Evolutionary conservation across 1,140 invertebrate species (phyloP), one percentile per base, ranked within the genome.

Genomic region (Hyphantria cunea): DNA sequence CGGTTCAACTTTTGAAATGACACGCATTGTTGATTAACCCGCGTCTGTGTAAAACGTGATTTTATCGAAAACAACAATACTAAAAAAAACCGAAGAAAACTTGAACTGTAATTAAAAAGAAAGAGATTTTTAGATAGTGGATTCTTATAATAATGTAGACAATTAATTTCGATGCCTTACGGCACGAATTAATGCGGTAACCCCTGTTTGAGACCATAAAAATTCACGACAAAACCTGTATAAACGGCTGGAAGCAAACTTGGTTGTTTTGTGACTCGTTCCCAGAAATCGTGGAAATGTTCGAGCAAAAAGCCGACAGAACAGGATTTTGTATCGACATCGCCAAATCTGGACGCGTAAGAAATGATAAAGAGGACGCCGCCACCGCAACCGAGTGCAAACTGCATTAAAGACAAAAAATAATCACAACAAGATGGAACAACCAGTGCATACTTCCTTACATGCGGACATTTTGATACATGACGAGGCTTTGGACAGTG

Each of bases 161-260:
- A 62, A 51, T 56, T 42, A 55, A 59, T 71, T 73, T 77, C 60
- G 73, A 72, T 73, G 70, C 75, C 70, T 80, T 76, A 81, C 76
- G 74, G 80, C 64, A 74, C 60, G 70, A 79, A 77, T 79, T 80
- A 79, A 82, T 80, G 75, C 74, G 72, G 79, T 79, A 82, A 83
- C 71, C 72, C 75, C 64, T 68, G 78, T 82, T 84, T 76, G 76
- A 70, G 75, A 52, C 74, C 78, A 84, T 89, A 87, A 87, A 89
- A 89, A 89, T 89, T 86, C 82, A 87, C 74, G 82, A 80, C 80
- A 85, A 87, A 89, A 89, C 86, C 84, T 80, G 86, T 86, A 87
- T 87, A 83, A 85, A 81, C 77, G 76, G 79, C 84, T 82, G 78
- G 79, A 85, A 84, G 86, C 84, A 82, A 82, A 84, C 70, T 78